Conservation (phyloP, 2,888 invertebrate species). For the Unio pictorum region DNA sequence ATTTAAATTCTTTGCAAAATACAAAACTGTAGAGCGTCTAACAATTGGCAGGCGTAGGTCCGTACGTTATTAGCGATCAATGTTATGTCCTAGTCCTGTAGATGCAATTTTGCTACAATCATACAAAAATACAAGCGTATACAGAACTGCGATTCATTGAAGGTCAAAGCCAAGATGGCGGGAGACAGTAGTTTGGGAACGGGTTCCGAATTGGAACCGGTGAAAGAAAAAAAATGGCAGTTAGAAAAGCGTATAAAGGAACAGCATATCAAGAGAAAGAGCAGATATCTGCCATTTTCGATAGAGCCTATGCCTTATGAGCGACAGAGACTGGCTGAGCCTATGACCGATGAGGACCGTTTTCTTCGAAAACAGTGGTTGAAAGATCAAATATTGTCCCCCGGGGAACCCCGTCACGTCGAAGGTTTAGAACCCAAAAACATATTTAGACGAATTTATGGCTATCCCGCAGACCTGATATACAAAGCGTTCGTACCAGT, state of each 20-base stretch:
- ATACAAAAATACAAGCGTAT: too few relatives aligned
- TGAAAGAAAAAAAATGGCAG: slow-evolving; percentile 50
- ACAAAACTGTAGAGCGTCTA: too few relatives aligned
- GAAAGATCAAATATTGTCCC: slow-evolving; percentile 62
- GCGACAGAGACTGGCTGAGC: slow-evolving; percentile 52
- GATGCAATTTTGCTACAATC: too few relatives aligned
- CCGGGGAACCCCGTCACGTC: slow-evolving; percentile 60
- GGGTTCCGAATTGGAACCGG: slow-evolving; percentile 18
- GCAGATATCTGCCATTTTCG: slow-evolving; percentile 62
- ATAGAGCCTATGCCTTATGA: slow-evolving; percentile 65
- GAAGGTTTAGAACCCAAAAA: slow-evolving; percentile 58
- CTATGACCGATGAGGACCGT: slow-evolving; percentile 66
- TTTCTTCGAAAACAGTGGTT: slow-evolving; percentile 66
- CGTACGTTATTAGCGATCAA: too few relatives aligned
- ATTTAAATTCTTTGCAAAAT: too few relatives aligned
- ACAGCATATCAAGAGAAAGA: slow-evolving; percentile 47
- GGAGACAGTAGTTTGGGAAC: too few relatives aligned
- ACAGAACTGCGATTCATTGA: too few relatives aligned
- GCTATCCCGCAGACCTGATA: slow-evolving; percentile 50
- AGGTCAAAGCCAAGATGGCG: too few relatives aligned
- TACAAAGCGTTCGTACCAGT: slow-evolving; percentile 27
- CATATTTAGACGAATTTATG: slow-evolving; percentile 51
- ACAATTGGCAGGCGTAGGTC: too few relatives aligned
- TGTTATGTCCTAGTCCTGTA: too few relatives aligned
- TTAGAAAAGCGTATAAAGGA: slow-evolving; percentile 35